Conservation (phyloP, 1,140 invertebrate genomes). For the Nomia melanderi region DNA sequence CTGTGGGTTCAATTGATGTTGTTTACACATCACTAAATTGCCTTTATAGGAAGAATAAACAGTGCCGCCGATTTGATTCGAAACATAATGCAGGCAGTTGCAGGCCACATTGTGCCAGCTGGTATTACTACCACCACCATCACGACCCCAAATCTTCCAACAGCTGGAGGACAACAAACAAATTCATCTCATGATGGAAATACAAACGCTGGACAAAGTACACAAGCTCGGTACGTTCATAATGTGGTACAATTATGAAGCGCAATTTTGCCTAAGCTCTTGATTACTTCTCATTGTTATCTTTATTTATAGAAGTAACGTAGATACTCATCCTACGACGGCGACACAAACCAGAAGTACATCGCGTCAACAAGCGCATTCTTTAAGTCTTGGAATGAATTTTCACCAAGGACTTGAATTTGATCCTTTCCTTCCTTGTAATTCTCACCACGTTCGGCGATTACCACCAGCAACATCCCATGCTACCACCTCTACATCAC, state of each 20-base stretch:
- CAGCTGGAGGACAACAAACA: conserved; percentile 29
- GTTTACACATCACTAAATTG: not conserved
- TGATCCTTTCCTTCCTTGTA: conserved; percentile 87
- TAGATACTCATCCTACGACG: conserved; percentile 85
- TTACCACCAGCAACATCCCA: conserved; percentile 49
- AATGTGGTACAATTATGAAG: not conserved
- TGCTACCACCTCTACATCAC: conserved; percentile 53
- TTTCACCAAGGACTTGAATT: conserved; percentile 80
- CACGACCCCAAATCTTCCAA: conserved; percentile 37
- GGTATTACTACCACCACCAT: conserved; percentile 53
- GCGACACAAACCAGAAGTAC: conserved; percentile 86
- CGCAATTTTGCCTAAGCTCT: not conserved
- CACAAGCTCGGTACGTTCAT: conserved; percentile 79
- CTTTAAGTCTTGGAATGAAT: conserved; percentile 75
- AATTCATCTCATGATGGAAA: conserved; percentile 47
- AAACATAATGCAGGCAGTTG: conserved; percentile 84
- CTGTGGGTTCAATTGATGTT: not conserved
- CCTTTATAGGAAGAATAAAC: conserved; percentile 48
- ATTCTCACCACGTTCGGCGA: conserved; percentile 83
- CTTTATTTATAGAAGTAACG: conserved; percentile 79
- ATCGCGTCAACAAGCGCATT: conserved; percentile 77
- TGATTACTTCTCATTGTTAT: conserved; percentile 3
- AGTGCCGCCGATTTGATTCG: conserved; percentile 79
- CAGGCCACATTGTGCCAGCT: conserved; percentile 68
- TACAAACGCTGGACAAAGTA: conserved; percentile 78